Percentiles rank a stretch among this genome's conserved stretches.
These are phyloP conservation scores for Anoplopoma fimbria DNA, from an alignment of 2,113 vertebrate genomes.

Conservation along the genomic window DNA sequence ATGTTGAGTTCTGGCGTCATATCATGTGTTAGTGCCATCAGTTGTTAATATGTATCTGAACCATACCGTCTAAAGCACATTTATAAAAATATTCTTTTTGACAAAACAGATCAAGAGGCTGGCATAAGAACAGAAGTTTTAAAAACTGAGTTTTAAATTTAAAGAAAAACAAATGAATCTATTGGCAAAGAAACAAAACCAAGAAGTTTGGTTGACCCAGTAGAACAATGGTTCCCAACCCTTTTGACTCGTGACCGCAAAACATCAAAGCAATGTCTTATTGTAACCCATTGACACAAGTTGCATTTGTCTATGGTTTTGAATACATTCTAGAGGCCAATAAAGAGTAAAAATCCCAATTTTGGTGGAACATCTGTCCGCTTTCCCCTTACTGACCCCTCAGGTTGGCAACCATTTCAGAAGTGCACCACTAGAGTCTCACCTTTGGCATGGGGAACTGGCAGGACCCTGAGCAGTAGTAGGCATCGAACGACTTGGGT, in stretches of 20 bases:
- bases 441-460: constrained; percentile 99
- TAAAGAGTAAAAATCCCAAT: not conserved
- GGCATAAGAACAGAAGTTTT: not conserved
- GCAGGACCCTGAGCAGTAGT: constrained; percentile 96
- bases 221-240: not conserved
- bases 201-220: not conserved
- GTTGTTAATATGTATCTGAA: not conserved
- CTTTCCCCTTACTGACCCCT: not conserved
- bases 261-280: not conserved
- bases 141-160: not conserved
- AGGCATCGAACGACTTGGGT: constrained; percentile 96
- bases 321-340: not conserved
- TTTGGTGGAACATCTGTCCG: not conserved
- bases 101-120: not conserved
- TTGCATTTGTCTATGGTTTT: not conserved
- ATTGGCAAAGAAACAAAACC: not conserved
- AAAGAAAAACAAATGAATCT: not conserved
- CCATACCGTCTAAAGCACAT: not conserved
- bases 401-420: not conserved
- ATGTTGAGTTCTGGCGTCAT: not conserved
- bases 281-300: not conserved
- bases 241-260: not conserved
- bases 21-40: not conserved
- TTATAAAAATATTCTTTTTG: not conserved
- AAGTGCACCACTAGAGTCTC: constrained; percentile 21